Conservation (phyloP, 1,140 invertebrate genomes). For the Ips typographus region DNA sequence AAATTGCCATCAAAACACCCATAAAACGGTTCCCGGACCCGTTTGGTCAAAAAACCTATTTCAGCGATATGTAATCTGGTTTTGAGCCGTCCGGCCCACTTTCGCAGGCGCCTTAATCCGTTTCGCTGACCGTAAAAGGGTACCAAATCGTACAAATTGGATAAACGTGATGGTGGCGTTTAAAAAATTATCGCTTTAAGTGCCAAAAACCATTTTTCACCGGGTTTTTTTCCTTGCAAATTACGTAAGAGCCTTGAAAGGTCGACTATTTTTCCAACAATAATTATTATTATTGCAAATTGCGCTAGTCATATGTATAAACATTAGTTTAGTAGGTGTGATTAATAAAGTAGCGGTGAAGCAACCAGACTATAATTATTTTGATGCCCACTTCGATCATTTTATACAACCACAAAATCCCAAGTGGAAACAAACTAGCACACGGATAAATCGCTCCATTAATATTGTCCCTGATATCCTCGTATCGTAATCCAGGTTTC, state of each 20-base stretch:
- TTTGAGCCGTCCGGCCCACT: conserved; percentile 2
- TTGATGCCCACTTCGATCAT: no score
- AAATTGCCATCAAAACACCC: background rate
- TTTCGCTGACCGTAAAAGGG: background rate
- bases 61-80: conserved; percentile 1
- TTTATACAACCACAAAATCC: no score
- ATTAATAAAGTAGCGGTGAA: no score
- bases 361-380: no score
- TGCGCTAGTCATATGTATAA: no score
- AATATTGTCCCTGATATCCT: no score
- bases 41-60: conserved; percentile 23
- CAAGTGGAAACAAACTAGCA: no score
- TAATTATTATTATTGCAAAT: no score
- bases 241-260: background rate
- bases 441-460: no score
- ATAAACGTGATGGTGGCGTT: background rate
- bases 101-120: conserved; percentile 11
- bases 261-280: no score
- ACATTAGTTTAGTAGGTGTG: no score
- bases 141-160: conserved; percentile 2
- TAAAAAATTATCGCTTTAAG: background rate
- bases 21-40: conserved; percentile 8
- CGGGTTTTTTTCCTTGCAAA: background rate
- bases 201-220: background rate
- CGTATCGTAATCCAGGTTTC: no score